A percentile compares a stretch with the other conserved stretches of the same genome.
Conservation (phyloP, 2,888 invertebrate genomes). For the Cantharis rufa region DNA sequence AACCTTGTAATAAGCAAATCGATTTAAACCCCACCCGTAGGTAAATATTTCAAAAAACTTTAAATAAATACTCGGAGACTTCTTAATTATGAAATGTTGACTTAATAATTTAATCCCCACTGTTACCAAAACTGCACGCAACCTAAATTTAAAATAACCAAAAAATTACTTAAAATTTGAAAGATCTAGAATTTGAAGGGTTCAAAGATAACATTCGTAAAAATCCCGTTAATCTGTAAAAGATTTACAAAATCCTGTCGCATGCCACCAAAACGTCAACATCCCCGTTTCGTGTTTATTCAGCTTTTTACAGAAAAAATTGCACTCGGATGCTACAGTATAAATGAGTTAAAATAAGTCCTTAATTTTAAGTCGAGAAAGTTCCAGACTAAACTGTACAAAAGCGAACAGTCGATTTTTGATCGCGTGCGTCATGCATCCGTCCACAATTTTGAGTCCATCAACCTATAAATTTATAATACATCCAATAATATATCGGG, state of each 20-base stretch:
- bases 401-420: neutral
- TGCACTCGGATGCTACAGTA: neutral
- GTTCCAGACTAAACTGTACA: neutral
- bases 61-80: neutral
- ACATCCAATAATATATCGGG: neutral
- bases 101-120: neutral
- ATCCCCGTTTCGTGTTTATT: neutral
- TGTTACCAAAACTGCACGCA: neutral
- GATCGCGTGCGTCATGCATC: conserved; percentile 2
- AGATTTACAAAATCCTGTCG: conserved; percentile 1
- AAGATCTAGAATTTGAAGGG: neutral
- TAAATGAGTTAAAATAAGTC: neutral
- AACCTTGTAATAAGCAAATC: neutral
- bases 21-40: neutral
- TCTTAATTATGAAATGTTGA: neutral
- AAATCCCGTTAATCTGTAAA: neutral
- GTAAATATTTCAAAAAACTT: neutral
- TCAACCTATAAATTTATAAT: neutral
- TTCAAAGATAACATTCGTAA: neutral
- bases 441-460: neutral
- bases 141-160: neutral
- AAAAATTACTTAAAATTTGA: neutral
- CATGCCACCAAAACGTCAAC: neutral
- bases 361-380: neutral
- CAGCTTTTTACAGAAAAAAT: neutral